Conservation (phyloP, 2,797 vertebrate genomes). For the Crypturellus tataupa region DNA sequence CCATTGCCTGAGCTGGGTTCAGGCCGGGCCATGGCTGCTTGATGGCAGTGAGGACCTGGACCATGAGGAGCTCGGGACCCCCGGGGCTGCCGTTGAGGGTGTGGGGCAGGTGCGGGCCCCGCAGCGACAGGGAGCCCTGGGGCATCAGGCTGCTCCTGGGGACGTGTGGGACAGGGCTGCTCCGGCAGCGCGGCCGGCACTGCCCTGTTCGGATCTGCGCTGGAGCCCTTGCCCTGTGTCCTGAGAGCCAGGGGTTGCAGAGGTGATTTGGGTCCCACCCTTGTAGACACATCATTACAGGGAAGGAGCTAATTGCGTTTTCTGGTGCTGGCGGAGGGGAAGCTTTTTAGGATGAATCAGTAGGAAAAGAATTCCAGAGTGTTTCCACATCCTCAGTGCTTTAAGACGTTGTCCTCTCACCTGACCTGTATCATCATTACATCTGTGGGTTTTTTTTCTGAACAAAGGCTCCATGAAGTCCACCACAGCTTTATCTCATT, state of each 20-base stretch:
- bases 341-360: not conserved
- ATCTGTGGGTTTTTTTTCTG: not conserved
- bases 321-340: accelerated
- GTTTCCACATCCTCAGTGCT: not conserved
- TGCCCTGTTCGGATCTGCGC: not conserved
- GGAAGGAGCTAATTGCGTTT: not conserved
- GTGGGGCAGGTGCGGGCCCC: not conserved
- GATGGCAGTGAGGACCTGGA: not conserved
- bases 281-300: not conserved
- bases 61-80: not conserved
- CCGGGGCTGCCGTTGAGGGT: accelerated
- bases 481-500: not conserved
- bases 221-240: not conserved
- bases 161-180: not conserved
- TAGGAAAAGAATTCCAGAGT: not conserved
- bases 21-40: too few species aligned
- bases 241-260: not conserved
- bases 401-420: not conserved
- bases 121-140: too few species aligned
- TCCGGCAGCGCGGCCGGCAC: not conserved
- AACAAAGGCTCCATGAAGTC: not conserved
- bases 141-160: too few species aligned
- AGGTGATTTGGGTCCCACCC: not conserved
- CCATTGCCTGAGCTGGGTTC: too few species aligned
- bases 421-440: not conserved